These are phyloP conservation scores for Notolepis coatsorum DNA, from an alignment of 2,797 vertebrate species.

Conservation along the genomic window DNA sequence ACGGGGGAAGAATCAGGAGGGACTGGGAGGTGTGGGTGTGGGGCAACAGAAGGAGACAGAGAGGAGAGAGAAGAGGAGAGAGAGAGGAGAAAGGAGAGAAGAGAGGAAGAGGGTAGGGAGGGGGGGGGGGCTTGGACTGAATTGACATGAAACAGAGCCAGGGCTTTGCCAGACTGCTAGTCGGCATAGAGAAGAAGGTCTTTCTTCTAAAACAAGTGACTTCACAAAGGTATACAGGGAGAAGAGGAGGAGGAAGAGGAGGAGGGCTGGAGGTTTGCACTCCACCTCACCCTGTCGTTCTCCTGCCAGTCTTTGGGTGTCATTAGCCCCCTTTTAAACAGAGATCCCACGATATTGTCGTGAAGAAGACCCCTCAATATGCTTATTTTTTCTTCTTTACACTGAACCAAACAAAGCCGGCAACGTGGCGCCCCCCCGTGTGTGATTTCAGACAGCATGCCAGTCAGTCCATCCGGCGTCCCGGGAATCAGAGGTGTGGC, in stretches of 20 bases:
- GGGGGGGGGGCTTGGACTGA: slow-evolving; percentile 11
- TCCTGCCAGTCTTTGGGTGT: slow-evolving; percentile 43
- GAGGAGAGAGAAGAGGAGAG: slow-evolving; percentile 16
- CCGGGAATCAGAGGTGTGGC: no score
- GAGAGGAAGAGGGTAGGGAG: neutral
- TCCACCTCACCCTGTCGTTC: slow-evolving; percentile 51
- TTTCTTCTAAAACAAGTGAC: slow-evolving; percentile 59
- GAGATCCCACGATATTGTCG: no score
- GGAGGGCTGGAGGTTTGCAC: slow-evolving; percentile 53
- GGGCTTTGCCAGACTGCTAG: slow-evolving; percentile 45
- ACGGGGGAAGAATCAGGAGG: neutral
- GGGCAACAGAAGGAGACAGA: slow-evolving; percentile 3
- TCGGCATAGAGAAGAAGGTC: neutral
- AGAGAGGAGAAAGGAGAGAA: slow-evolving; percentile 10
- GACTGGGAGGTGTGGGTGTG: slow-evolving; percentile 6
- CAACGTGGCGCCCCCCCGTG: no score
- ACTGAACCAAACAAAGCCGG: no score
- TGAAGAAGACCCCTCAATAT: no score
- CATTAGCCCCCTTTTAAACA: slow-evolving; percentile 35
- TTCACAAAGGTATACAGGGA: slow-evolving; percentile 47
- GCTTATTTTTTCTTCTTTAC: no score
- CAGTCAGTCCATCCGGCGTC: no score
- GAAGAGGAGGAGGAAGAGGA: slow-evolving; percentile 31
- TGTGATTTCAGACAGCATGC: no score
- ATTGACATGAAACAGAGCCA: slow-evolving; percentile 62